Percentiles rank a stretch among this genome's conserved stretches.
Evolutionary conservation across 2,797 vertebrate genomes (phyloP).

Genomic region (Octomys mimax): DNA sequence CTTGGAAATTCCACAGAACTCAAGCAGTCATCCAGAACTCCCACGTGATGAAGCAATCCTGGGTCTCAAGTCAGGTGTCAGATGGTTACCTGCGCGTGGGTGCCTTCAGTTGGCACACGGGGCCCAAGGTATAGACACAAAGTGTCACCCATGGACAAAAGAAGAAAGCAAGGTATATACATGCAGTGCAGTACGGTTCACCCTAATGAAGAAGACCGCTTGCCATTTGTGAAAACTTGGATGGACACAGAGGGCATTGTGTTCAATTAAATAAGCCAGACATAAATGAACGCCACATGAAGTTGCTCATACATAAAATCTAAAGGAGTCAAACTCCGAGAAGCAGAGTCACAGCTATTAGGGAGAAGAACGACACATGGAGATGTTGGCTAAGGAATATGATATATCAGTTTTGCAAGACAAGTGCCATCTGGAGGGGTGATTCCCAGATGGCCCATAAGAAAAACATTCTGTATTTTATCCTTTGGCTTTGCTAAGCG

Average conservation of each 20-base stretch:
- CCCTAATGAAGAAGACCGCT: not conserved
- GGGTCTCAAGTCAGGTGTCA: not conserved
- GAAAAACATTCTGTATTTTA: not conserved
- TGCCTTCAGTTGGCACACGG: no score
- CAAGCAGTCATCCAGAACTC: not conserved
- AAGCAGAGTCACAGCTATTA: not conserved
- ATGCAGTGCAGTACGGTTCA: not conserved
- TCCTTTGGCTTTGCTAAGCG: not conserved
- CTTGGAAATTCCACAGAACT: not conserved
- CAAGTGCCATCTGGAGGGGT: not conserved
- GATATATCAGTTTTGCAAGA: not conserved
- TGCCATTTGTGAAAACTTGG: no score
- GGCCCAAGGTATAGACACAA: not conserved
- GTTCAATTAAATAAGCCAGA: not conserved
- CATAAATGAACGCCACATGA: not conserved
- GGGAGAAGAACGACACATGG: not conserved
- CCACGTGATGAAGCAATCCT: not conserved
- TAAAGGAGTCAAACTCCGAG: not conserved
- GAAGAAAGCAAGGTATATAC: not conserved
- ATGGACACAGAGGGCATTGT: not conserved
- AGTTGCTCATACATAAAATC: not conserved
- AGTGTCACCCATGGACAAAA: not conserved
- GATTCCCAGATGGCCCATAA: not conserved
- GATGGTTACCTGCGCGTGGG: accelerated
- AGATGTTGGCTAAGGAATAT: not conserved